Evolutionary conservation across 2,797 vertebrate species (phyloP).

Genomic region (Spondyliosoma cantharus): DNA sequence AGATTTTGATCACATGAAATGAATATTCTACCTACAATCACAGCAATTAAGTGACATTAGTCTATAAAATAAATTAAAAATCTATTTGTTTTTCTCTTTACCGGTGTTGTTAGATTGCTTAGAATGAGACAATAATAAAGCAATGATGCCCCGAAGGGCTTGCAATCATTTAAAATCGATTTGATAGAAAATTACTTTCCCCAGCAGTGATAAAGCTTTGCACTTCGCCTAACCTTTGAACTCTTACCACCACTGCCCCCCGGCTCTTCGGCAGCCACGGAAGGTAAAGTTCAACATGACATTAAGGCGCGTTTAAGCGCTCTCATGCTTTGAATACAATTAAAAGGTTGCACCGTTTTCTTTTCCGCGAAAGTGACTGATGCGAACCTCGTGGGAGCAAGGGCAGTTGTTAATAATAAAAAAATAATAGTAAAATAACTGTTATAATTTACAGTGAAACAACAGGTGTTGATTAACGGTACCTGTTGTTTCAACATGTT

Average conservation of each 20-base stretch:
- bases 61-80: slow-evolving; percentile 16
- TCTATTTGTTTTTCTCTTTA: slow-evolving; percentile 18
- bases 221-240: slow-evolving; percentile 82
- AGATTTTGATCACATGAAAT: not conserved
- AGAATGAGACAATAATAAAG: slow-evolving; percentile 75
- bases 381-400: slow-evolving; percentile 18
- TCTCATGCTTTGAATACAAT: slow-evolving; percentile 59
- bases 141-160: slow-evolving; percentile 60
- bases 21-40: not conserved
- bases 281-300: slow-evolving; percentile 74
- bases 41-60: not conserved
- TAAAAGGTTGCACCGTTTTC: slow-evolving; percentile 44
- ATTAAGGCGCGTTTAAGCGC: slow-evolving; percentile 57
- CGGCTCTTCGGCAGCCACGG: slow-evolving; percentile 63
- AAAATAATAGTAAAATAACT: slow-evolving; percentile 5
- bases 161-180: slow-evolving; percentile 81
- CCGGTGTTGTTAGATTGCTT: slow-evolving; percentile 50
- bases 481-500: not conserved
- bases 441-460: not conserved
- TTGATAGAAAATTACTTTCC: slow-evolving; percentile 80
- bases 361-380: slow-evolving; percentile 19
- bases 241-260: slow-evolving; percentile 73
- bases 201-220: slow-evolving; percentile 71
- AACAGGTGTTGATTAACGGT: not conserved
- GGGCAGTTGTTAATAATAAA: slow-evolving; percentile 17